Evolutionary conservation across 1,140 invertebrate genomes (phyloP), one percentile per base, ranked within the genome.

Genomic region (Papilio polytes): DNA sequence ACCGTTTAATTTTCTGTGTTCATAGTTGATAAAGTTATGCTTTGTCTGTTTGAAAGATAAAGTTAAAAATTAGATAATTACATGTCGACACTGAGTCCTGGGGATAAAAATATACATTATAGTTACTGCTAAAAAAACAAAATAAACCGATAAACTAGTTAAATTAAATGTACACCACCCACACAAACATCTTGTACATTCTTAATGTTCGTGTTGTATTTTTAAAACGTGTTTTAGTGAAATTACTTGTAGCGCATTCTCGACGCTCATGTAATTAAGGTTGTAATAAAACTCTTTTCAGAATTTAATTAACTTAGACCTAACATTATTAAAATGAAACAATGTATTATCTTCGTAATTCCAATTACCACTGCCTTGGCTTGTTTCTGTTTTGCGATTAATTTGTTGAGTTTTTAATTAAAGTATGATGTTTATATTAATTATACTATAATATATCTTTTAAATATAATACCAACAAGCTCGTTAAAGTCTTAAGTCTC

Each of bases 251-350:
- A 76, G 74, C 74, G 74, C 74, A 76, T 76, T 46, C 72, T 46
- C 72, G 41, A 51, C 74, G 74, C 46, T 76, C 74, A 76, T 76
- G 74, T 76, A 76, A 76, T 76, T 76, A 76, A 51, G 74, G 74
- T 76, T 76, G 74, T 76, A 76, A 76, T 76, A 76, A 76, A 76
- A 76, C 74, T 76, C 74, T 76, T 76, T 76, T 76, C 74, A 46
- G 44, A 76, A 76, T 76, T 76, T 76, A 76, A 76, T 76, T 76
- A 76, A 76, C 74, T 76, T 48, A 76, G 10, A 76, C 46, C 74
- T 76, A 76, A 51, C 41, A 76, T 53, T 76, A 76, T 76, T 46
- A 76, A 76, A 76, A 76, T 76, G 74, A 76, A 76, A 74, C 36
- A 76, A 46, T 76, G 74, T 76, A 76, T 76, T 76, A 76, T 76